Evolutionary conservation across 2,888 invertebrate species (phyloP), one percentile per base, ranked within the genome.

Genomic region (Myathropa florea): DNA sequence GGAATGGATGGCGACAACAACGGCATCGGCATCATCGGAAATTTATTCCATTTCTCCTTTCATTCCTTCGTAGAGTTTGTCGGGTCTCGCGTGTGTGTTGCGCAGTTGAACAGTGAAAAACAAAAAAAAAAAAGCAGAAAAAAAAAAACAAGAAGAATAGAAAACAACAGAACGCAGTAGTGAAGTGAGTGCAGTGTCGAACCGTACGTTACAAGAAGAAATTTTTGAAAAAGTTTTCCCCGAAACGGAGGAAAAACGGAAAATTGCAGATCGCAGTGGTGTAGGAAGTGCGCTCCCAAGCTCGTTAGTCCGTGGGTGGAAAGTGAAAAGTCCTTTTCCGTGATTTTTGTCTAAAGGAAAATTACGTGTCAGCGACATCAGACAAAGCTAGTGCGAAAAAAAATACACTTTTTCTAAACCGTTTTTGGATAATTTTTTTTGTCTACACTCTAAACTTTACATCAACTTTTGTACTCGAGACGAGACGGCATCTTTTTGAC

Each of bases 11-110:
- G 55, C 84, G 79, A 71, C 73, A 57, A 60, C 60, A 4, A 39
- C 46, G 4, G 18, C 53, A 67, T 12, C 77, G 81, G 85, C 85
- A 85, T 85, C 85, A 70, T 82, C 70, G 4, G 39, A 81, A 76
- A 85, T 68, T 63, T 72, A 85, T 85, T 81, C 57, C 68, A 81
- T 77, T 85, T 85, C 85, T 81, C 81, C 77, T 85, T 85, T 85
- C 85, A 85, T 85, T 85, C 68, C 77, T 82, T 72, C 55, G 72
- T 78, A 70, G 81, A 78, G 68, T 73, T 72, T 77, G 81, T 81
- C 36, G 77, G 81, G 85, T 85, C 9, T 82, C 81, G 85, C 65
- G 85, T 79, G 81, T 81, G 60, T 67, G 64, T 65, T 64, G 71
- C 67, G 63, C 33, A 46, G 68, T 68, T 63, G 2, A 46, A 18